A percentile compares a stretch with the other conserved stretches of the same genome.
Conservation (phyloP, 2,797 vertebrate species). For the Propithecus perrieri region DNA sequence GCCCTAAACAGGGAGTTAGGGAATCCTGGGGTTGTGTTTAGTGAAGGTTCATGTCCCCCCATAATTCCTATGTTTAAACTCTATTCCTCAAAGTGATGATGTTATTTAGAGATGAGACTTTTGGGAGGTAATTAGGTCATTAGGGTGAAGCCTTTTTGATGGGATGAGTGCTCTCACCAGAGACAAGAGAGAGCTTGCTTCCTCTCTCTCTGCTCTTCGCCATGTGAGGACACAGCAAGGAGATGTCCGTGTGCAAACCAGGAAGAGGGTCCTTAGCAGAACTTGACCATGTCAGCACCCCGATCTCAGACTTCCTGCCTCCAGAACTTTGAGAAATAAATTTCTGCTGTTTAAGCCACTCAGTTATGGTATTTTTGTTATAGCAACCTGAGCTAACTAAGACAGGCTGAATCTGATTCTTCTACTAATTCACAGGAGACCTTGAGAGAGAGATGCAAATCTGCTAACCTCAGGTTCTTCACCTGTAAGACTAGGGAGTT, state of each 20-base stretch:
- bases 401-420: background rate
- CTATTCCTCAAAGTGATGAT: background rate
- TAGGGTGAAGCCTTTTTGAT: background rate
- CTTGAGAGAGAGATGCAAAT: background rate
- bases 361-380: background rate
- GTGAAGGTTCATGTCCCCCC: background rate
- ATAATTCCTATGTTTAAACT: background rate
- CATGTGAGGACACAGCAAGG: background rate
- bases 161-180: background rate
- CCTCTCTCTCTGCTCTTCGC: background rate
- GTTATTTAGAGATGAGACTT: background rate
- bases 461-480: background rate
- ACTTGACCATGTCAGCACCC: background rate
- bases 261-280: too few relatives aligned
- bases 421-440: background rate
- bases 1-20: background rate
- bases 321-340: background rate
- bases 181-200: background rate
- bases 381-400: background rate
- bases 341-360: background rate
- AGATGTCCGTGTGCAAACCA: background rate
- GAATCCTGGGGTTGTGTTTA: background rate
- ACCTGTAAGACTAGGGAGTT: background rate
- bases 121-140: background rate
- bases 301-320: background rate